These are phyloP conservation scores for Carettochelys insculpta DNA, from an alignment of 2,113 vertebrate species.

Conservation along the genomic window DNA sequence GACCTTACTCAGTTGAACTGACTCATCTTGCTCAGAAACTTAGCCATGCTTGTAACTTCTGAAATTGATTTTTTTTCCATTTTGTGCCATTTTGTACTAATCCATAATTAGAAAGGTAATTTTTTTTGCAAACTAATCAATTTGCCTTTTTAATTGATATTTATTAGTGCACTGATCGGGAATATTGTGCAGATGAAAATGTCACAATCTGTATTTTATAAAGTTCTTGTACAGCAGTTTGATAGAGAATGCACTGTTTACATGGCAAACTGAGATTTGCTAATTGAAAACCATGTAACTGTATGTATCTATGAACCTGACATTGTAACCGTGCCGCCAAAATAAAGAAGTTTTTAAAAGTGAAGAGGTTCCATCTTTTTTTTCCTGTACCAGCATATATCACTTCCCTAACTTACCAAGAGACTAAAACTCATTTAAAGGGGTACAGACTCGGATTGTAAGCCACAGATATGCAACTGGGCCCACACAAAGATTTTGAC, in stretches of 20 bases:
- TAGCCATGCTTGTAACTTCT: conserved; percentile 31
- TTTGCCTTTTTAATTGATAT: conserved; percentile 66
- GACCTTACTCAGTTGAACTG: neutral
- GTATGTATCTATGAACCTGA: conserved; percentile 39
- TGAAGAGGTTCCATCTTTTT: neutral
- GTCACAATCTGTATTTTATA: conserved; percentile 70
- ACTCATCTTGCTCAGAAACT: neutral
- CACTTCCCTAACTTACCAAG: neutral
- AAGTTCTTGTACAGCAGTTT: conserved; percentile 61
- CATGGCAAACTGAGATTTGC: conserved; percentile 48
- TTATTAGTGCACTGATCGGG: conserved; percentile 65
- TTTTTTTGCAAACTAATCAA: conserved; percentile 63
- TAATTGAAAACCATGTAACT: conserved; percentile 61
- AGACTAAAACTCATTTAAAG: neutral
- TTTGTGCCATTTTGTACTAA: conserved; percentile 68
- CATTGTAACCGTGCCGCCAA: conserved; percentile 60
- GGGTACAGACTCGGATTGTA: neutral
- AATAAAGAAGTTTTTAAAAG: conserved; percentile 77
- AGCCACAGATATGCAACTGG: neutral
- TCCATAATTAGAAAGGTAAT: conserved; percentile 55
- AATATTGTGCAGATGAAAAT: conserved; percentile 53
- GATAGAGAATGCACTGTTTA: conserved; percentile 63
- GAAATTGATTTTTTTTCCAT: conserved; percentile 46
- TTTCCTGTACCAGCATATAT: neutral
- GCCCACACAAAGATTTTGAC: neutral